Percentiles rank a stretch among this genome's conserved stretches.
Conservation (phyloP, 2,113 vertebrate species). For the Tricholaema leucomelas region DNA sequence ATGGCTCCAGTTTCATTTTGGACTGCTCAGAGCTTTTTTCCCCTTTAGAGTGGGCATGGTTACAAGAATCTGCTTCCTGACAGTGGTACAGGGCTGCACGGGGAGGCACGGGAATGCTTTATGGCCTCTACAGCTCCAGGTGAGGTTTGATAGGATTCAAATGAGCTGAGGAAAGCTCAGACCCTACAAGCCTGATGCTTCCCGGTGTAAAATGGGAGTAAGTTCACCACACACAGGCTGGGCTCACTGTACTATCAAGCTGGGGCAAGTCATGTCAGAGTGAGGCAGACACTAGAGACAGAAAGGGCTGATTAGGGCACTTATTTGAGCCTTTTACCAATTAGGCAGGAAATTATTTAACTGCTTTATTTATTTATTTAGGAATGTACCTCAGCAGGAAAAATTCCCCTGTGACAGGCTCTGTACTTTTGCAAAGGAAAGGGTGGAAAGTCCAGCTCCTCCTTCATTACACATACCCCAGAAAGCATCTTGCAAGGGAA, state of each 20-base stretch:
- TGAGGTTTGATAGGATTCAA: not conserved
- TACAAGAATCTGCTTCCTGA: not conserved
- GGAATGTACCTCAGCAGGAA: slow-evolving; percentile 48
- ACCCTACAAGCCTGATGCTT: not conserved
- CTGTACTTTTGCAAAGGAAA: not conserved
- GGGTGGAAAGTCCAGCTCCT: not conserved
- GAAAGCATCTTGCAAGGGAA: not conserved
- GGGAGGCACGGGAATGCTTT: not conserved
- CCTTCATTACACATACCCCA: not conserved
- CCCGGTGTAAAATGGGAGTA: not conserved
- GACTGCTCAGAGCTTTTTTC: not conserved
- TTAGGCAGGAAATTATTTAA: slow-evolving; percentile 65
- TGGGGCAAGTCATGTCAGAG: not conserved
- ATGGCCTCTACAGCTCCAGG: not conserved
- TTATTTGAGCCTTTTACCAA: slow-evolving; percentile 46
- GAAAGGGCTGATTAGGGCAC: slow-evolving; percentile 51
- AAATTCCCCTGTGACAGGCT: slow-evolving; percentile 2
- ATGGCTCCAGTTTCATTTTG: not conserved
- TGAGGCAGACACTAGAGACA: slow-evolving; percentile 24
- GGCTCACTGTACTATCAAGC: not conserved
- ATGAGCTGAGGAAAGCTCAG: not conserved
- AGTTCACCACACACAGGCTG: not conserved
- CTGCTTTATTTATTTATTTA: slow-evolving; percentile 69
- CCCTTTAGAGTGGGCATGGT: not conserved
- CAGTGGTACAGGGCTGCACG: not conserved